Evolutionary conservation across 92 coral and sea anemone genomes (phyloP).

Genomic region (Chrysogorgia sp.): DNA sequence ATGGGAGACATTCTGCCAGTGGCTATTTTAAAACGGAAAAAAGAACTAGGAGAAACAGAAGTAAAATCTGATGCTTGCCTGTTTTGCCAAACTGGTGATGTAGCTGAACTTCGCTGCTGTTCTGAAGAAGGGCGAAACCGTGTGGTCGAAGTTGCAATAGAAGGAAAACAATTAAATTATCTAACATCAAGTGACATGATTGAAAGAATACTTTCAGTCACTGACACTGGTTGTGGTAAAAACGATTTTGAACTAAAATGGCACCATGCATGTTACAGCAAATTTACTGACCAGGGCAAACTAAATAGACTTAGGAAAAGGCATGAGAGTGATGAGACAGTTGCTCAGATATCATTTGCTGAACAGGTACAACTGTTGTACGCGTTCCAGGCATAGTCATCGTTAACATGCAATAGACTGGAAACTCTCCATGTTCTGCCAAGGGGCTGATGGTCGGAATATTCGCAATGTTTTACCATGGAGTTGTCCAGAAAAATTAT

Average conservation of each 20-base stretch:
- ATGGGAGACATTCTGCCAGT: no score
- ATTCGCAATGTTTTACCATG: constrained; percentile 4
- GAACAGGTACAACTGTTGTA: not conserved
- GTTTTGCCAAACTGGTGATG: not conserved
- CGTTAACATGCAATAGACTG: constrained; percentile 3
- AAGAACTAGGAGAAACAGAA: no score
- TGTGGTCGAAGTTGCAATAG: not conserved
- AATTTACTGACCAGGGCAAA: not conserved
- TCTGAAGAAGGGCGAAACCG: not conserved
- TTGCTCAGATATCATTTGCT: not conserved
- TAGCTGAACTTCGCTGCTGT: not conserved
- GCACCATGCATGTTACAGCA: not conserved
- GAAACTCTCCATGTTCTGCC: constrained; percentile 2
- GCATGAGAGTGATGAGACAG: no score
- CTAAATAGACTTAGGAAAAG: not conserved
- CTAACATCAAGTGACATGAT: not conserved
- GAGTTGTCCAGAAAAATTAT: not conserved
- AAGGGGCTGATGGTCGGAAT: not conserved
- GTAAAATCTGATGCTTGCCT: not conserved
- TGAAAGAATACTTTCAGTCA: not conserved
- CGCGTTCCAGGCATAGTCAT: not conserved
- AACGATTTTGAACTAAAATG: no score
- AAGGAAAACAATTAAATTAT: not conserved
- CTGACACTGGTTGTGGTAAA: no score
- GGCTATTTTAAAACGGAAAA: no score